phyloP scores from a whole-genome alignment of 2,113 vertebrate genomes.

The Megalops atlanticus region DNA sequence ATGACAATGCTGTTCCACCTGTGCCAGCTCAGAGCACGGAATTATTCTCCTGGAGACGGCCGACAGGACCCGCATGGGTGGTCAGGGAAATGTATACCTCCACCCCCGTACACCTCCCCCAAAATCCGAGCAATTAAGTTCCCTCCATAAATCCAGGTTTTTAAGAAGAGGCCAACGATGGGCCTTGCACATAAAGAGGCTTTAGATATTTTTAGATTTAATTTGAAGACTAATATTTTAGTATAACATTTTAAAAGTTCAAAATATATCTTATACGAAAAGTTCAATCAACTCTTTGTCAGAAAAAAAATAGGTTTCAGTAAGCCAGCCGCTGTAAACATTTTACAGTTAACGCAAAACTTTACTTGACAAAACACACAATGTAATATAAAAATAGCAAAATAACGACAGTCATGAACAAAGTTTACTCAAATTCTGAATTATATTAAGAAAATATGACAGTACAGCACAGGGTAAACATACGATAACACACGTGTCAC shows the following conservation, averaged over 20 bases:
- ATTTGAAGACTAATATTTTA: not conserved
- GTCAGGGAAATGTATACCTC: constrained; percentile 62
- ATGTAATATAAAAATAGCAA: not conserved
- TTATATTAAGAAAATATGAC: not conserved
- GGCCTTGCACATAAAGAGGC: not conserved
- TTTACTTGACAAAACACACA: not conserved
- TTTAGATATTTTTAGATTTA: not conserved
- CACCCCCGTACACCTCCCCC: constrained; percentile 45
- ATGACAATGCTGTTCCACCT: constrained; percentile 82
- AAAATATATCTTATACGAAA: not conserved
- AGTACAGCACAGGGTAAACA: not conserved
- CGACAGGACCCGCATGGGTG: constrained; percentile 78
- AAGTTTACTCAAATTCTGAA: too few relatives aligned
- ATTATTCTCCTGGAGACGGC: constrained; percentile 63
- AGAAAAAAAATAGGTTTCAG: too few relatives aligned
- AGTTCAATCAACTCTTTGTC: too few relatives aligned
- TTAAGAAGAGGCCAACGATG: constrained; percentile 13
- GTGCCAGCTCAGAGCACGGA: constrained; percentile 66
- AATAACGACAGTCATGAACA: not conserved
- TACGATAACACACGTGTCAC: not conserved
- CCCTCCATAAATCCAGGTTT: constrained; percentile 32
- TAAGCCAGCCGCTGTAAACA: too few relatives aligned
- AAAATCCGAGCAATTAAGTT: constrained; percentile 56
- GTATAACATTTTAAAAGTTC: not conserved
- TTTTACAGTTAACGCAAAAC: too few relatives aligned